Percentiles rank a stretch among this genome's conserved stretches.
phyloP scores from a whole-genome alignment of 35 echinoderm and acorn worm genomes.

The Holothuria glaberrima region DNA sequence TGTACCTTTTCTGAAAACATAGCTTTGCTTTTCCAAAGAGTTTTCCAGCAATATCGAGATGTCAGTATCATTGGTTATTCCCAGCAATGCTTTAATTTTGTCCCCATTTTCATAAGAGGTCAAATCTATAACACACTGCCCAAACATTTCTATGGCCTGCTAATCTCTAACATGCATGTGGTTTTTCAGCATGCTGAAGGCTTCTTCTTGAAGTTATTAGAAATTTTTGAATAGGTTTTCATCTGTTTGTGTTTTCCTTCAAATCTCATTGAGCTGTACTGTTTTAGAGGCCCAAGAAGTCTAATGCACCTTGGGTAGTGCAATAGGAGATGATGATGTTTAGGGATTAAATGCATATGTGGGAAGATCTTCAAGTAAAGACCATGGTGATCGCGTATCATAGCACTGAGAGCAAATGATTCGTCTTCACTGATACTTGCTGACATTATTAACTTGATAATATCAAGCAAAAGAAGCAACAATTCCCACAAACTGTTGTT shows the following conservation, averaged over 20 bases:
- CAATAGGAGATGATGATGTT: constrained; percentile 68
- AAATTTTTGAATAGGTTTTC: constrained; percentile 57
- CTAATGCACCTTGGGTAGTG: constrained; percentile 65
- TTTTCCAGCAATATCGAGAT: background rate
- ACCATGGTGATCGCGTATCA: constrained; percentile 67
- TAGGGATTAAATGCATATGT: constrained; percentile 68
- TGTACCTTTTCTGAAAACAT: constrained; percentile 36
- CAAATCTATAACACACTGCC: constrained; percentile 17
- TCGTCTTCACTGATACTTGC: constrained; percentile 46
- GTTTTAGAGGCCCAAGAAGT: constrained; percentile 57
- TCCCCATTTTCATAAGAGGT: background rate
- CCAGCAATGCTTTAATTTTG: background rate
- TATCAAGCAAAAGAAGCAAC: constrained; percentile 58
- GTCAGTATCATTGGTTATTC: background rate
- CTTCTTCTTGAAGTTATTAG: constrained; percentile 72
- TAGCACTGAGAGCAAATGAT: constrained; percentile 52
- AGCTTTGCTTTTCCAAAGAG: constrained; percentile 5
- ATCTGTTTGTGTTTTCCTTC: constrained; percentile 72
- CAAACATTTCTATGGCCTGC: background rate
- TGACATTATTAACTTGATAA: constrained; percentile 58
- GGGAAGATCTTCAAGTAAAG: constrained; percentile 70
- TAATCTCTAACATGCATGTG: constrained; percentile 10
- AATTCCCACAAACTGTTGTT: constrained; percentile 63
- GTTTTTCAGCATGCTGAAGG: constrained; percentile 48
- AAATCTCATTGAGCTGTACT: constrained; percentile 67